These are phyloP conservation scores for Sialis lutaria DNA, from an alignment of 2,888 invertebrate genomes.

Conservation along the genomic window DNA sequence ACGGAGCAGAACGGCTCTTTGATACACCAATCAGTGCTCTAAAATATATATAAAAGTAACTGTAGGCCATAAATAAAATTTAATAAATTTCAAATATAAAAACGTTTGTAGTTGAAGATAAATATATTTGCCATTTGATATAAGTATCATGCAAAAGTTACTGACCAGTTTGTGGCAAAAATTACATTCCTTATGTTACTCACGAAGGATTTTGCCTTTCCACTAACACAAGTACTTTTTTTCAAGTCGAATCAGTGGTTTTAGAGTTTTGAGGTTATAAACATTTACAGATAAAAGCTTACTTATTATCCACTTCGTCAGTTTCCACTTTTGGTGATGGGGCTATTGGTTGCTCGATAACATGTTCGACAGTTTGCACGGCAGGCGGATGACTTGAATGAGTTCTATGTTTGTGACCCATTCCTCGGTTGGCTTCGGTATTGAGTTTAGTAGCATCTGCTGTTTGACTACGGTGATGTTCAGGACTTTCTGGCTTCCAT, in stretches of 20 bases:
- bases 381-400: too few relatives aligned
- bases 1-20: slow-evolving; percentile 25
- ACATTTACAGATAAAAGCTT: background rate
- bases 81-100: too few relatives aligned
- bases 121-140: too few relatives aligned
- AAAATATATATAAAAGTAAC: background rate
- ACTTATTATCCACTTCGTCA: background rate
- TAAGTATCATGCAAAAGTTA: too few relatives aligned
- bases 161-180: too few relatives aligned
- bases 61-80: too few relatives aligned
- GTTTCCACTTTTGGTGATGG: background rate
- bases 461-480: slow-evolving; percentile 23
- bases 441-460: slow-evolving; percentile 2
- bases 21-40: slow-evolving; percentile 14
- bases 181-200: too few relatives aligned
- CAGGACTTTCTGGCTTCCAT: slow-evolving; percentile 71
- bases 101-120: too few relatives aligned
- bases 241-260: too few relatives aligned
- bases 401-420: background rate
- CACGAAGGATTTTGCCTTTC: too few relatives aligned
- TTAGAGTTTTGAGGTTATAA: too few relatives aligned
- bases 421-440: slow-evolving; percentile 4
- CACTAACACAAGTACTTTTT: too few relatives aligned
- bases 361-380: background rate
- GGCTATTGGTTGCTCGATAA: background rate